A percentile compares a stretch with the other conserved stretches of the same genome.
phyloP scores from a whole-genome alignment of 1,140 invertebrate species.

The Pachypeltis micranthus region DNA sequence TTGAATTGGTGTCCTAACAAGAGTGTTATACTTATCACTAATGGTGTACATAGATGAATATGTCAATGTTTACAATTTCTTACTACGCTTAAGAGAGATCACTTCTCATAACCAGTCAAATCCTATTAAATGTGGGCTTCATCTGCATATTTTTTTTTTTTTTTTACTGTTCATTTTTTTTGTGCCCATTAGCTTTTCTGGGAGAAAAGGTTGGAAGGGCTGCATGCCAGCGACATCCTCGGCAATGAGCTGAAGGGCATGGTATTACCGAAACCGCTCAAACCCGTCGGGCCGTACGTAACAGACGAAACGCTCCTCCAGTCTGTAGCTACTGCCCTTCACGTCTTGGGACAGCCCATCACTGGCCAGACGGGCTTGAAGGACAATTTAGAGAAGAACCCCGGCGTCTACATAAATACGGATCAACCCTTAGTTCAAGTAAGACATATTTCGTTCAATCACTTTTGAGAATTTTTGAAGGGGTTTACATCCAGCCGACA shows the following conservation, averaged over 20 bases:
- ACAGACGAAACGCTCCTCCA: slow-evolving; percentile 83
- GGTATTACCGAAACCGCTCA: slow-evolving; percentile 73
- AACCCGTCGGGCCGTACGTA: slow-evolving; percentile 83
- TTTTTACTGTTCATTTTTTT: slow-evolving; percentile 18
- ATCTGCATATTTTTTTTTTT: not conserved
- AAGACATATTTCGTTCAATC: too few relatives aligned
- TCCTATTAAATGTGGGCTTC: too few relatives aligned
- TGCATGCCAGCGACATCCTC: slow-evolving; percentile 74
- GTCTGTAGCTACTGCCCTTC: slow-evolving; percentile 75
- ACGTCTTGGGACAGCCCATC: slow-evolving; percentile 67
- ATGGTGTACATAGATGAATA: too few relatives aligned
- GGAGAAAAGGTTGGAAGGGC: slow-evolving; percentile 87
- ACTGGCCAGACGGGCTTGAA: slow-evolving; percentile 81
- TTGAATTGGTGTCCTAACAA: too few relatives aligned
- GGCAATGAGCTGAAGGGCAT: slow-evolving; percentile 70
- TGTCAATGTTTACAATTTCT: too few relatives aligned
- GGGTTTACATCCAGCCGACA: too few relatives aligned
- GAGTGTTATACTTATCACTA: too few relatives aligned
- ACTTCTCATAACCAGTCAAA: too few relatives aligned
- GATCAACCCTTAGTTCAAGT: slow-evolving; percentile 89
- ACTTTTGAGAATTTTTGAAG: too few relatives aligned
- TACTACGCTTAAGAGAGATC: too few relatives aligned
- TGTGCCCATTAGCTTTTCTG: slow-evolving; percentile 87
- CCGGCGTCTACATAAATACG: slow-evolving; percentile 88
- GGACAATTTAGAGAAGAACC: slow-evolving; percentile 79